Evolutionary conservation across 2,797 vertebrate genomes (phyloP).

Genomic region (Glyptemys insculpta): DNA sequence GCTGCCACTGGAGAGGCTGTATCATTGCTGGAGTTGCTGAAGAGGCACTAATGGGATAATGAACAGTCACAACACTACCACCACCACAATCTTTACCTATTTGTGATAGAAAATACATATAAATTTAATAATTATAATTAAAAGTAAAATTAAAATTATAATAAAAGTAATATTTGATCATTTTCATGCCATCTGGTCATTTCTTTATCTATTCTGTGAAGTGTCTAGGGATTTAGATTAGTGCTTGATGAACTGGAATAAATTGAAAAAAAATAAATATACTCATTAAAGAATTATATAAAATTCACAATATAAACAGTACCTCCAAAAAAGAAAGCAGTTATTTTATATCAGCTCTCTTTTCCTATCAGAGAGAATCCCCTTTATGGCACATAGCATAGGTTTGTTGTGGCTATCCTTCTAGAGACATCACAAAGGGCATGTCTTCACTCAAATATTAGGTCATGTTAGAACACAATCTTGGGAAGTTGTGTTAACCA

Average conservation of each 20-base stretch:
- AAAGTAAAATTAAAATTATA: neutral
- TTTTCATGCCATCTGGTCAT: neutral
- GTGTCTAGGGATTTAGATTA: slow-evolving; percentile 7
- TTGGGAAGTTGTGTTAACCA: neutral
- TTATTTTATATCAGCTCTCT: neutral
- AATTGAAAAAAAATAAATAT: neutral
- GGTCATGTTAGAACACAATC: rapidly evolving
- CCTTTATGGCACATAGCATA: neutral
- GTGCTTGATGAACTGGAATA: slow-evolving; percentile 1
- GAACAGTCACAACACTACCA: slow-evolving; percentile 34
- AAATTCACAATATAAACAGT: neutral
- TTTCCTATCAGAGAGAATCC: neutral
- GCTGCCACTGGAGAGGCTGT: neutral
- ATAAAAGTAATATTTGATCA: neutral
- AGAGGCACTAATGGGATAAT: slow-evolving; percentile 45
- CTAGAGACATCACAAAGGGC: neutral
- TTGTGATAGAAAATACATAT: neutral
- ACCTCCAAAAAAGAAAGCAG: neutral
- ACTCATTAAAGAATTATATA: neutral
- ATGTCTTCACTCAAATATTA: neutral
- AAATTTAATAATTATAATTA: neutral
- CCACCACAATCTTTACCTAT: neutral
- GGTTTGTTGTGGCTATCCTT: neutral
- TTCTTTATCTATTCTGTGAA: neutral
- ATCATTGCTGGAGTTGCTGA: neutral